Evolutionary conservation across 1,140 invertebrate species (phyloP), one percentile per base, ranked within the genome.

Genomic region (Rhopalosiphum maidis): DNA sequence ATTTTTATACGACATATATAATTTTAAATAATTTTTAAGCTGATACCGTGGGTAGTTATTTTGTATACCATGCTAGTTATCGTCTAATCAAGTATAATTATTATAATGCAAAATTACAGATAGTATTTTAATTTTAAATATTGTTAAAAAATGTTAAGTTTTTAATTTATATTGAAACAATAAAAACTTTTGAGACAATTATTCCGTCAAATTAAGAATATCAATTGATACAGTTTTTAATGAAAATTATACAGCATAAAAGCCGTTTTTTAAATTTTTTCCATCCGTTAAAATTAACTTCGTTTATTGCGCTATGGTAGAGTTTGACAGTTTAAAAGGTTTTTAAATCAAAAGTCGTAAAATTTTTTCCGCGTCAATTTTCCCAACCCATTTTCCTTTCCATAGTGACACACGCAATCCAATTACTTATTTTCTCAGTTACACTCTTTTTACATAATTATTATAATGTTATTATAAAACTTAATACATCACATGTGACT

Each of bases 321-420:
- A 93, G 91, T 93, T 93, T 85, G 91, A 93, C 91, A 86, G n/a
- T 35, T 85, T 93, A 93, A 93, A 93, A 93, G 91, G 46, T 86
- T 85, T 85, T 46, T 43, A 77, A 86, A 93, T 51, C 48, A 51
- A 54, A 90, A 93, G 23, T 86, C 15, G 23, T 37, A 35, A 3
- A 91, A 91, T 37, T 51, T 77, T 91, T 48, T 23, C n/a, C 46
- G 68, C 43, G 43, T 90, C 90, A 41, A 48, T 91, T 91, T 83
- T 37, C 41, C n/a, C 15, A 51, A 37, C 68, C 68, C n/a, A n/a
- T 51, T 51, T 37, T 85, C 48, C 18, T 43, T 37, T 48, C 2
- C 37, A 55, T 48, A 86, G 41, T 55, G 37, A 86, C 37, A 86
- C 82, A 48, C 82, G 48, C 86, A 86, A 86, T 86, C 48, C 37